Evolutionary conservation across 64 coral and sea anemone genomes (phyloP), one percentile per base, ranked within the genome.

Genomic region (Porites australiensis): DNA sequence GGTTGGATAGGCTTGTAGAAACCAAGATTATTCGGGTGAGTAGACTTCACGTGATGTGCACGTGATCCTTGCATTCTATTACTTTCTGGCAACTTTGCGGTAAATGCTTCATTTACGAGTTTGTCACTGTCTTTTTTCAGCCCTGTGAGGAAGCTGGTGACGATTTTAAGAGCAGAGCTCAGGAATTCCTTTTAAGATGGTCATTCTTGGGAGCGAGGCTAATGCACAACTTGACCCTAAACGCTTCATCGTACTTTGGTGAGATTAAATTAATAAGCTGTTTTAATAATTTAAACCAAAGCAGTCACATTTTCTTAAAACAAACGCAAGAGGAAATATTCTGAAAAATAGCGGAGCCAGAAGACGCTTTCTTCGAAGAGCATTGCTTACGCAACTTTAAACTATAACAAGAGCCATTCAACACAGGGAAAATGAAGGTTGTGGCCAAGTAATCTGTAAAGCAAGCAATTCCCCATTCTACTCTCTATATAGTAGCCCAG

Each of bases 171-270:
- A 96, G 75, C 37, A 90, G 94, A 91, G 98, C 98, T 20, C 98
- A 99, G 58, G 98, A 99, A 50, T 99, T 98, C 68, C 88, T 98
- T 27, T 64, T 98, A n/a, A 91, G 91, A 65, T 98, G 97, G 97
- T 98, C 97, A 58, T 98, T 98, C 59, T 71, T 95, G 22, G 97
- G 97, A 63, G 97, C 90, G 48, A 91, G 97, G 78, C 88, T 98
- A 11, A 96, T 98, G 97, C 97, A 98, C 70, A 98, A 92, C 44
- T 82, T 98, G 4, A 98, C 97, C 6, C 87, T 98, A 5, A 98
- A 98, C 59, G 91, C 91, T 11, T 98, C 94, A 0, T 87, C 94
- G 18, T 93, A 92, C 45, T 98, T 98, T n/a, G 97, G 97, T 98
- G 61, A 71, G 94, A 82, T 19, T 51, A 10, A 55, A 55, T 55